These are phyloP conservation scores for Cheirogaleus major DNA, from an alignment of 2,797 vertebrate genomes.

Conservation along the genomic window DNA sequence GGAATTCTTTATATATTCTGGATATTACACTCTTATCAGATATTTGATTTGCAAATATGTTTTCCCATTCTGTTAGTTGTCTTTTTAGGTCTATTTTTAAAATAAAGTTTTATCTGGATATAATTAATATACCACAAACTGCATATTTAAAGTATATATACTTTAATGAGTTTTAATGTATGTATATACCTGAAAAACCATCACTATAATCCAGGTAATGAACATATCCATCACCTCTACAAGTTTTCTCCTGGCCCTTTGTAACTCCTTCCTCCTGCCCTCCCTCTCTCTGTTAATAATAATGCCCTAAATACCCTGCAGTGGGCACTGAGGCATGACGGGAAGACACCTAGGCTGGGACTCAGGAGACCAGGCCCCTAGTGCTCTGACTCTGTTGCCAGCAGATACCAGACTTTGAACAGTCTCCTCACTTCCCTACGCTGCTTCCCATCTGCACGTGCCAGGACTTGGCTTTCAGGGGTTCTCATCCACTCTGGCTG, in stretches of 20 bases:
- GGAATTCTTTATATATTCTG: not conserved
- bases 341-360: not conserved
- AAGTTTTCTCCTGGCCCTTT: not conserved
- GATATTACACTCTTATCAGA: not conserved
- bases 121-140: not conserved
- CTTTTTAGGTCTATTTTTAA: not conserved
- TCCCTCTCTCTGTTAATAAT: not conserved
- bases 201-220: not conserved
- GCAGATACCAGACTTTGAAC: not conserved
- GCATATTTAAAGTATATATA: not conserved
- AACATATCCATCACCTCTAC: not conserved
- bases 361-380: not conserved
- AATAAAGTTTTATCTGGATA: not conserved
- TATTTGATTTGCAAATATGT: not conserved
- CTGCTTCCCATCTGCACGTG: not conserved
- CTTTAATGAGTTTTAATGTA: not conserved
- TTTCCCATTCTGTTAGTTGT: not conserved
- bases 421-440: not conserved
- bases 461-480: not conserved
- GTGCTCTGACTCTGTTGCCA: not conserved
- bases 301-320: not conserved
- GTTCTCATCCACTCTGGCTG: not conserved
- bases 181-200: not conserved
- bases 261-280: not conserved
- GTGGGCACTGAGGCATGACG: not conserved